Evolutionary conservation across 2,888 invertebrate species (phyloP).

Genomic region (Melanostoma mellinum): DNA sequence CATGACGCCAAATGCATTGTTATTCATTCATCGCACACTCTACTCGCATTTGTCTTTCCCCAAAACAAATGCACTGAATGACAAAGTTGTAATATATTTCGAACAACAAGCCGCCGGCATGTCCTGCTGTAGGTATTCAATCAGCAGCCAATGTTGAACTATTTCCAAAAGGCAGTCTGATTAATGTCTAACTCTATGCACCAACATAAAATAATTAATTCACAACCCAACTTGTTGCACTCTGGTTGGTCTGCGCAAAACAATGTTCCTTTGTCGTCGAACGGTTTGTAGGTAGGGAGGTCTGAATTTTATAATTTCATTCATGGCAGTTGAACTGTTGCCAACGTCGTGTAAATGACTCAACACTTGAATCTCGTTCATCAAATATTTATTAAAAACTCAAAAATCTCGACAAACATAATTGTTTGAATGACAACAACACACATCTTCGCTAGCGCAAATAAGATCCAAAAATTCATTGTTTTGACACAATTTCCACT

Average conservation of each 20-base stretch:
- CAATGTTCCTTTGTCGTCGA: constrained; percentile 35
- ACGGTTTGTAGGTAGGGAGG: constrained; percentile 1
- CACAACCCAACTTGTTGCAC: constrained; percentile 65
- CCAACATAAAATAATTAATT: constrained; percentile 53
- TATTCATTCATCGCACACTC: constrained; percentile 35
- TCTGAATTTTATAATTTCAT: constrained; percentile 19
- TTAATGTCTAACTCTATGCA: constrained; percentile 42
- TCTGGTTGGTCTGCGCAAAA: constrained; percentile 25
- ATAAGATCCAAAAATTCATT: constrained; percentile 53
- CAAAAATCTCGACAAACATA: constrained; percentile 28
- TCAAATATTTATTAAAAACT: constrained; percentile 54
- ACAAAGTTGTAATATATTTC: constrained; percentile 8
- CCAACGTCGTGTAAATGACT: constrained; percentile 69
- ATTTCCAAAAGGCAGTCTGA: constrained; percentile 7
- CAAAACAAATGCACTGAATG: background rate
- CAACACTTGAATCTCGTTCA: constrained; percentile 70
- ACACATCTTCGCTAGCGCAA: background rate
- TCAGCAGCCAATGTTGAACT: constrained; percentile 39
- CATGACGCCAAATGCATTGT: constrained; percentile 12
- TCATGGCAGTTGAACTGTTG: constrained; percentile 59
- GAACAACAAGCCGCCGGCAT: constrained; percentile 21
- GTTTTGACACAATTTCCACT: constrained; percentile 46
- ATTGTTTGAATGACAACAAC: constrained; percentile 54
- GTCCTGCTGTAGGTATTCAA: constrained; percentile 52
- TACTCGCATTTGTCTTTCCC: constrained; percentile 19